These are phyloP conservation scores for Denticeps clupeoides DNA, from an alignment of 2,797 vertebrate species.

Conservation along the genomic window DNA sequence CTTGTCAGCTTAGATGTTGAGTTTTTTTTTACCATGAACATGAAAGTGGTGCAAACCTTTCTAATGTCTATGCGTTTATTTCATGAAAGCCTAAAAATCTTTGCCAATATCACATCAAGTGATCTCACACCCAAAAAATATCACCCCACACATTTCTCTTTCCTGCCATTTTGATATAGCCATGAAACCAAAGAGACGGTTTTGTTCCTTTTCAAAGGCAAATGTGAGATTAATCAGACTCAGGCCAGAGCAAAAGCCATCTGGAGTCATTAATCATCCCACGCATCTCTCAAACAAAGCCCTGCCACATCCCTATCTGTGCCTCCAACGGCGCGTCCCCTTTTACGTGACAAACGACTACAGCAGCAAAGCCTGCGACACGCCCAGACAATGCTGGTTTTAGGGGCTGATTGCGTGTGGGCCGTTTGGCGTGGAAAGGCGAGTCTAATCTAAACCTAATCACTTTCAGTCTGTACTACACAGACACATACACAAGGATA, in stretches of 20 bases:
- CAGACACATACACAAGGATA: no score
- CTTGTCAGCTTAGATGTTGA: no score
- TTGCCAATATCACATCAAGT: no score
- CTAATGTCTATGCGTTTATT: no score
- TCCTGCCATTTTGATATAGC: no score
- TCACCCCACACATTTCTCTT: no score
- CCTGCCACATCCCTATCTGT: slow-evolving; percentile 5
- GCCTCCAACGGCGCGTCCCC: slow-evolving; percentile 13
- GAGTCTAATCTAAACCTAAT: no score
- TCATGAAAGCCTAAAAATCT: no score
- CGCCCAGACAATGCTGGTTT: slow-evolving; percentile 1
- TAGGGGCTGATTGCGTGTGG: not conserved
- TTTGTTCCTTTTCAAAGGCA: slow-evolving; percentile 8
- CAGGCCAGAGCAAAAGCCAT: slow-evolving; percentile 23
- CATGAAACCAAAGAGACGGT: not conserved
- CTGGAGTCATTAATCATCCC: slow-evolving; percentile 24
- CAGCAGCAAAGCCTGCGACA: slow-evolving; percentile 12
- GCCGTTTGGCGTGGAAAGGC: not conserved
- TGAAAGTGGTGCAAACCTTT: no score
- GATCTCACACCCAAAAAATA: no score
- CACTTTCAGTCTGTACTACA: no score
- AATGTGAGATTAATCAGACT: slow-evolving; percentile 23
- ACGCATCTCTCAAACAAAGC: slow-evolving; percentile 5
- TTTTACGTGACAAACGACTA: slow-evolving; percentile 22
- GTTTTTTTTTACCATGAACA: no score